Evolutionary conservation across 2,797 vertebrate genomes (phyloP).

Genomic region (Pseudochirops cupreus): DNA sequence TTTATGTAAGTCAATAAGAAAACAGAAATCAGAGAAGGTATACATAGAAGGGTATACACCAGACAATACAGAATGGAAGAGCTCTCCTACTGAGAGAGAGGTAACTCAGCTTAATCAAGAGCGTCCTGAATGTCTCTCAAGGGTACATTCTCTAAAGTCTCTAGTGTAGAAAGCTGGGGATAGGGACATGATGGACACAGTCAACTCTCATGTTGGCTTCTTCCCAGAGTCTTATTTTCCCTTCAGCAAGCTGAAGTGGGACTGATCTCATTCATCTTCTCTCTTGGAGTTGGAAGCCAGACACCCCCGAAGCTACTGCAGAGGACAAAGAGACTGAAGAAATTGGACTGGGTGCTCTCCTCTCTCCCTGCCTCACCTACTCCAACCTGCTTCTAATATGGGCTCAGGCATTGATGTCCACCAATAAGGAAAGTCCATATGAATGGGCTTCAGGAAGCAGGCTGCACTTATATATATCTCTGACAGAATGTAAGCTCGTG

Average conservation of each 20-base stretch:
- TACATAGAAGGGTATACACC: background rate
- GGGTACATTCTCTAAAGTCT: background rate
- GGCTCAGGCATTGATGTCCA: background rate
- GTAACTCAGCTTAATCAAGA: background rate
- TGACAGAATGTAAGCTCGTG: background rate
- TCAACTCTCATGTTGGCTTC: background rate
- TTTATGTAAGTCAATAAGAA: background rate
- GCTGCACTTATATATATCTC: background rate
- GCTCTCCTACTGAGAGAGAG: background rate
- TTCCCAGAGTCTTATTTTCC: background rate
- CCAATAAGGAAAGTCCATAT: background rate
- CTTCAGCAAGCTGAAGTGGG: background rate
- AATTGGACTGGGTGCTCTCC: background rate
- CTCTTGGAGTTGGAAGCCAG: background rate
- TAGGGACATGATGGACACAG: background rate
- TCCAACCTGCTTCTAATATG: too few species aligned
- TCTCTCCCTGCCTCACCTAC: too few species aligned
- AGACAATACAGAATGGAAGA: background rate
- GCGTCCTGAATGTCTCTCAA: background rate
- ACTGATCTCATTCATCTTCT: background rate
- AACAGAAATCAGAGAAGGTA: background rate
- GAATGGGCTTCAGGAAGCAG: background rate
- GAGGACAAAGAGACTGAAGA: background rate
- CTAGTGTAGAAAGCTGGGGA: background rate
- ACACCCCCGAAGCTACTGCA: background rate